Base-by-base conservation (phyloP, 2,113 vertebrate genomes). In the Melanostigma gelatinosum region DNA sequence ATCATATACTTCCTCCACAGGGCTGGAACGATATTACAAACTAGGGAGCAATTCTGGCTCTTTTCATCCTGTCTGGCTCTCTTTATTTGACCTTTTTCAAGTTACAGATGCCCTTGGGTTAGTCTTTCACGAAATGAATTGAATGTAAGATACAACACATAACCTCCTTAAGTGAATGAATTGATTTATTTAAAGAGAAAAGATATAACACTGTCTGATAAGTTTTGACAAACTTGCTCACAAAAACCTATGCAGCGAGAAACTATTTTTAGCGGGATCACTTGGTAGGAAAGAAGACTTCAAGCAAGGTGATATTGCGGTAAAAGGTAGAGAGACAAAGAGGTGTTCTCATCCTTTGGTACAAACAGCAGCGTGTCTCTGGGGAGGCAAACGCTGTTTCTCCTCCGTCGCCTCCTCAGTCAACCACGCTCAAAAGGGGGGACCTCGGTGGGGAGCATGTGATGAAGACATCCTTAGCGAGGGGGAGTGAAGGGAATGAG, bases 401-500 rank as follows among this genome's bases (percentile, higher is more conserved):
- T 93, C 80, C 85, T 91, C 89, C 81, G 87, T 84, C 72, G 42
- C 79, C 85, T 92, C 55, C 71, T 88, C 85, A 85, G 72, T 87
- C 88, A 84, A 79, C 89, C 83, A 70, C 46, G 57, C 87, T 90
- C 91, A 90, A 85, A 91, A 85, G 83, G 82, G 90, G 85, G 90
- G 92, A 93, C 90, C 90, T 89, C 84, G 79, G 80, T 84, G 86
- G 72, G 80, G 77, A 90, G 87, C 78, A 73, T 92, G 88, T 60
- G 87, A 93, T 91, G 88, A 91, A 91, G 89, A 88, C 92, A 81
- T 92, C 74, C 85, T 89, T 50, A 90, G 87, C 68, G 85, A 78
- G 84, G 69, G 62, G 67, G 83, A 55, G 78, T 50, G 80, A 77
- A 64, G 78, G 69, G 58, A 78, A 64, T n/a, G 80, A 77, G 50